A percentile compares a stretch with the other conserved stretches of the same genome.
Conservation (phyloP, 1,140 invertebrate species). For the Pentalonia nigronervosa region DNA sequence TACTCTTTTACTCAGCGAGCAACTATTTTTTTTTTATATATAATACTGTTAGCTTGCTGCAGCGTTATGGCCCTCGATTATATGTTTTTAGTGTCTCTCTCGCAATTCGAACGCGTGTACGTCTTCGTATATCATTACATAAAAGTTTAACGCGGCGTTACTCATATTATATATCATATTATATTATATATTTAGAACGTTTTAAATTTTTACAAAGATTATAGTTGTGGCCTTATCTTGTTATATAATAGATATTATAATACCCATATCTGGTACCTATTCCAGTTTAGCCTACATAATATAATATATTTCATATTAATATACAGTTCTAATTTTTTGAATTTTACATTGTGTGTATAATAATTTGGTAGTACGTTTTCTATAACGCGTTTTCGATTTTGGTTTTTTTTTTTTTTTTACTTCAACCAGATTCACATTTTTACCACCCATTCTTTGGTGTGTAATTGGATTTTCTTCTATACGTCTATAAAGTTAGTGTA, state of each 20-base stretch:
- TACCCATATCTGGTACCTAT: neutral
- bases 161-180: neutral
- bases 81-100: neutral
- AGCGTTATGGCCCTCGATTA: neutral
- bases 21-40: neutral
- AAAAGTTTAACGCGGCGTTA: neutral
- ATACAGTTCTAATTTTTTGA: neutral
- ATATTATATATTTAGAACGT: neutral
- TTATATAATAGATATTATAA: slow-evolving; percentile 7
- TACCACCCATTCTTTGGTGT: neutral
- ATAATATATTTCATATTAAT: neutral
- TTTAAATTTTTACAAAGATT: neutral
- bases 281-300: neutral
- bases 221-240: neutral
- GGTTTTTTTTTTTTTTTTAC: neutral
- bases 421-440: neutral
- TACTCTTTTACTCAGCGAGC: neutral
- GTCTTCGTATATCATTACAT: neutral
- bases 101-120: neutral
- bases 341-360: neutral
- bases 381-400: neutral
- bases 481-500: neutral
- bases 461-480: neutral
- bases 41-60: neutral
- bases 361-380: neutral